Conservation (phyloP, 2,888 invertebrate species). For the Drosophila dives region DNA sequence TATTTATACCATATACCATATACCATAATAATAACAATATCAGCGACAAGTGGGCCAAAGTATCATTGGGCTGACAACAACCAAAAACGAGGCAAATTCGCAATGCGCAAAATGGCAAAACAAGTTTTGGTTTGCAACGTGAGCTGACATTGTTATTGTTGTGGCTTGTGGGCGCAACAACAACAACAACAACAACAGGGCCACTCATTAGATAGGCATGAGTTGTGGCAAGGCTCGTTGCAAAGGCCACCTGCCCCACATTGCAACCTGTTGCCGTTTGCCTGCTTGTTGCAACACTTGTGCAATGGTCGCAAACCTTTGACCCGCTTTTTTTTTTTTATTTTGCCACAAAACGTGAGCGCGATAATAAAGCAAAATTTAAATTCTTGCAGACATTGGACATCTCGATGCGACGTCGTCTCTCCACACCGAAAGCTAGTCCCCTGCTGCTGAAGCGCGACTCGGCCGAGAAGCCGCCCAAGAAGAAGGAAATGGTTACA, state of each 20-base stretch:
- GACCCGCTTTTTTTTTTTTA: constrained; percentile 39
- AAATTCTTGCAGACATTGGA: constrained; percentile 83
- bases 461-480: constrained; percentile 84
- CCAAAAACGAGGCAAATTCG: constrained; percentile 46
- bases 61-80: constrained; percentile 44
- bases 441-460: constrained; percentile 88
- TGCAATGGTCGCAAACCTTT: constrained; percentile 58
- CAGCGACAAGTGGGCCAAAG: constrained; percentile 60
- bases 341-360: constrained; percentile 29
- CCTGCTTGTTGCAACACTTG: constrained; percentile 27
- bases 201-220: constrained; percentile 49
- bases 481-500: constrained; percentile 74
- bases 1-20: constrained; percentile 19
- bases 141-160: constrained; percentile 44
- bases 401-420: constrained; percentile 90
- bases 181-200: constrained; percentile 8
- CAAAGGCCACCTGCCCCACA: constrained; percentile 77
- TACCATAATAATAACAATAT: constrained; percentile 14
- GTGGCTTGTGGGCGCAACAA: constrained; percentile 17
- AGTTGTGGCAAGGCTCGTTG: constrained; percentile 54
- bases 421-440: constrained; percentile 91
- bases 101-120: constrained; percentile 61
- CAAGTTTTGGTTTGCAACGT: constrained; percentile 65
- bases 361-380: constrained; percentile 29
- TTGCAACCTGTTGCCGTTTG: constrained; percentile 65